phyloP scores from a whole-genome alignment of 2,113 vertebrate genomes.

The Crotalus horridus region DNA sequence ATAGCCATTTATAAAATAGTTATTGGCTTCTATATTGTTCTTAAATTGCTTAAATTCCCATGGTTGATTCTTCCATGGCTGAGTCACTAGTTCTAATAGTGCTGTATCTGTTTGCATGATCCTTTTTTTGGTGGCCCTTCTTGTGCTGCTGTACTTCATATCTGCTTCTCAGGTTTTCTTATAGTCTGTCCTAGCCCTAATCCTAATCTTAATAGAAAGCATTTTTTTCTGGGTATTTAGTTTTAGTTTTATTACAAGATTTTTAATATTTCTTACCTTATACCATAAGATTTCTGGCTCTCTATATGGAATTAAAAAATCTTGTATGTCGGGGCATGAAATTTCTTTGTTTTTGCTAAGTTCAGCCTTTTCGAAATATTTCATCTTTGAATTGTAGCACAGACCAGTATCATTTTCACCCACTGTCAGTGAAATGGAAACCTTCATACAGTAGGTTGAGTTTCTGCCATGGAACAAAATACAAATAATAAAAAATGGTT shows the following conservation, averaged over 20 bases:
- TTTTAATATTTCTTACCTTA: constrained; percentile 79
- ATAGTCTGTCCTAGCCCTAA: background rate
- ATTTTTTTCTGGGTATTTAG: background rate
- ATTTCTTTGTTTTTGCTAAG: constrained; percentile 98
- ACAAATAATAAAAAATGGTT: background rate
- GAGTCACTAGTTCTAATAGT: background rate
- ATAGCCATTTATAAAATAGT: background rate
- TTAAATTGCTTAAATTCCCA: background rate
- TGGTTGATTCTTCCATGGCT: background rate
- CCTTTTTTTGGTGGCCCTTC: background rate
- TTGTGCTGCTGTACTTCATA: background rate
- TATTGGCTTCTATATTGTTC: background rate
- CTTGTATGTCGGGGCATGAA: constrained; percentile 89
- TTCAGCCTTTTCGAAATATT: constrained; percentile 95
- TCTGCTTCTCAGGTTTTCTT: background rate
- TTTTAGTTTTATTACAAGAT: background rate
- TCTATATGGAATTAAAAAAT: constrained; percentile 85
- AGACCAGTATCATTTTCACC: constrained; percentile 96
- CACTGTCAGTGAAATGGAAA: constrained; percentile 94
- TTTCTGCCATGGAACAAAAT: constrained; percentile 81
- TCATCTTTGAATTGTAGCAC: constrained; percentile 99
- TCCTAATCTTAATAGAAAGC: background rate
- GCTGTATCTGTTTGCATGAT: background rate
- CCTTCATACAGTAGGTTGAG: constrained; percentile 99
- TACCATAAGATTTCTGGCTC: constrained; percentile 93